These are phyloP conservation scores for Eugnorisma glareosa DNA, from an alignment of 2,888 invertebrate genomes.

Conservation along the genomic window DNA sequence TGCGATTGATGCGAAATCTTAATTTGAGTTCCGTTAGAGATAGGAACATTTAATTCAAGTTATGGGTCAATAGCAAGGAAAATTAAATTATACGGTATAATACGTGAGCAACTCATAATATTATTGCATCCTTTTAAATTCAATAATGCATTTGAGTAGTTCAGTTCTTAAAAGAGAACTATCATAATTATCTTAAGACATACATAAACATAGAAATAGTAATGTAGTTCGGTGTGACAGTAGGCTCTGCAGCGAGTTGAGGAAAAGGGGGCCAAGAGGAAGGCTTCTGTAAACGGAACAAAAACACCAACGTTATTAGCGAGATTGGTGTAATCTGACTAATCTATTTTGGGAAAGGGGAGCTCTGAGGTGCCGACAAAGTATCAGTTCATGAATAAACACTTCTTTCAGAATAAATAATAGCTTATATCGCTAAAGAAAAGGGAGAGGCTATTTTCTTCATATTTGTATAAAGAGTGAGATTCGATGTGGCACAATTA, in stretches of 20 bases:
- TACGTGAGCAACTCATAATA: not conserved
- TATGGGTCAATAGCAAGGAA: not conserved
- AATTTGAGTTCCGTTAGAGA: not conserved
- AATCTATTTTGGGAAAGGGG: slow-evolving; percentile 89
- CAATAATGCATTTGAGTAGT: not conserved
- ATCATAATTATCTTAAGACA: no score
- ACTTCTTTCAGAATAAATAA: slow-evolving; percentile 41
- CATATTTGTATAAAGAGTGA: not conserved
- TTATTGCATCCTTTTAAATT: no score
- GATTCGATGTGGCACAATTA: not conserved
- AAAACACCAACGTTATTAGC: slow-evolving; percentile 90
- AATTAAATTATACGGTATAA: not conserved
- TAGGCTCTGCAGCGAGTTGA: slow-evolving; percentile 75
- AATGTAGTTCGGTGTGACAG: slow-evolving; percentile 77
- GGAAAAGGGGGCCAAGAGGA: slow-evolving; percentile 88
- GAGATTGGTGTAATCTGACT: slow-evolving; percentile 91
- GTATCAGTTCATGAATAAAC: slow-evolving; percentile 83
- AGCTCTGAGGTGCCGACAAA: slow-evolving; percentile 77
- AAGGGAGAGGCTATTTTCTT: not conserved
- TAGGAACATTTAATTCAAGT: not conserved
- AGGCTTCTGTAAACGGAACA: slow-evolving; percentile 89
- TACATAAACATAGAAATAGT: not conserved
- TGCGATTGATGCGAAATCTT: no score
- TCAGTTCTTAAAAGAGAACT: not conserved
- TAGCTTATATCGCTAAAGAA: slow-evolving; percentile 8